Conservation (phyloP, 2,888 invertebrate species). For the Chloromyia formosa region DNA sequence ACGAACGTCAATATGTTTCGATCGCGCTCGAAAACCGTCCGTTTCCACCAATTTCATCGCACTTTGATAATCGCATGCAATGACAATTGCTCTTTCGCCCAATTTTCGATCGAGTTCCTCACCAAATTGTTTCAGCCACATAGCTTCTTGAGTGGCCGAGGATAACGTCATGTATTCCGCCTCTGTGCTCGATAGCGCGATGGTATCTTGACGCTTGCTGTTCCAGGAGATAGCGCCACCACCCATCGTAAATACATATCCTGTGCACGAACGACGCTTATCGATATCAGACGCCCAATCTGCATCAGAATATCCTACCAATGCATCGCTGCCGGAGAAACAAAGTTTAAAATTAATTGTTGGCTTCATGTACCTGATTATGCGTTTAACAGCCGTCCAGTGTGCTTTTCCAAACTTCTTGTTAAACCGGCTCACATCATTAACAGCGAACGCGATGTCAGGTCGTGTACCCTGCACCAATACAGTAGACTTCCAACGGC, state of each 20-base stretch:
- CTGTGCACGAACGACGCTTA: no score
- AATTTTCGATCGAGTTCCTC: slow-evolving; percentile 21
- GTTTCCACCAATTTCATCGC: slow-evolving; percentile 41
- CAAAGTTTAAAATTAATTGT: slow-evolving; percentile 9
- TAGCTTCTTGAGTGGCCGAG: neutral
- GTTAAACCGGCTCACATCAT: slow-evolving; percentile 51
- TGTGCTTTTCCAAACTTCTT: no score
- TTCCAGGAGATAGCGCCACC: slow-evolving; percentile 36
- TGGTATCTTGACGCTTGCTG: slow-evolving; percentile 40
- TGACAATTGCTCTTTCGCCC: slow-evolving; percentile 21
- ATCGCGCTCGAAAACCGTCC: slow-evolving; percentile 38
- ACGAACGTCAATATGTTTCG: no score
- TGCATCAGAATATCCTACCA: no score
- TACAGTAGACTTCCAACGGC: slow-evolving; percentile 49
- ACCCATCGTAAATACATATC: slow-evolving; percentile 33
- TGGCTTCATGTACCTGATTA: no score
- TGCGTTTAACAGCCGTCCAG: no score
- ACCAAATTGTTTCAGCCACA: slow-evolving; percentile 14
- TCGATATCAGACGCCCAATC: no score
- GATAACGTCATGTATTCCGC: no score
- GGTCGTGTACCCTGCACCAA: slow-evolving; percentile 48
- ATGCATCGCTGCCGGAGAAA: no score
- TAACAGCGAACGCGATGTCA: slow-evolving; percentile 51
- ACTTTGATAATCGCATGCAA: slow-evolving; percentile 44
- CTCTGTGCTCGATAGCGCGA: slow-evolving; percentile 10